Conservation (phyloP, 2,888 invertebrate genomes). For the Timema podura region DNA sequence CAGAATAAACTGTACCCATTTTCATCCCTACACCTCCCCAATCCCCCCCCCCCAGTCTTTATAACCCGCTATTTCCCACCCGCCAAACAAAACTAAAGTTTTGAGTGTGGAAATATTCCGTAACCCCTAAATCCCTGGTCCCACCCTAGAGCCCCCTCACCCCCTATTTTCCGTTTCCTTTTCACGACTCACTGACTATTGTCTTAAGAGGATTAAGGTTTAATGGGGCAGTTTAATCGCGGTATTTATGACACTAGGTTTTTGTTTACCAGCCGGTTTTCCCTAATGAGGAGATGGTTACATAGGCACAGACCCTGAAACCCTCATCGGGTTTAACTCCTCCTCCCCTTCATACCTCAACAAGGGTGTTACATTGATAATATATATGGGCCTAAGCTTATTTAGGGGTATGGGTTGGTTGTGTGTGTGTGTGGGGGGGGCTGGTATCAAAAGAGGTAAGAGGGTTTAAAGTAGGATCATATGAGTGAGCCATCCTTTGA, state of each 20-base stretch:
- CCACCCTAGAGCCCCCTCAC: not conserved
- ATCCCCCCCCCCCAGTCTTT: not conserved
- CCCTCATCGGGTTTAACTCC: not conserved
- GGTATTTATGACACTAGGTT: conserved; percentile 14
- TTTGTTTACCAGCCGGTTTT: not conserved
- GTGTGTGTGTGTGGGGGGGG: too few relatives aligned
- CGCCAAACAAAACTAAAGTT: not conserved
- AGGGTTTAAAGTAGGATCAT: too few relatives aligned
- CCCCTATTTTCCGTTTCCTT: not conserved
- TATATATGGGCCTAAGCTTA: too few relatives aligned
- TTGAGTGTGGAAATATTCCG: conserved; percentile 5
- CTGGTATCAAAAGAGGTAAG: too few relatives aligned
- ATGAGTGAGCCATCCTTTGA: too few relatives aligned
- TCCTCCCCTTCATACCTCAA: not conserved
- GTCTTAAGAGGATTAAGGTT: conserved; percentile 12
- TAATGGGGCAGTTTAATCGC: conserved; percentile 14
- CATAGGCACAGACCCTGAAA: not conserved
- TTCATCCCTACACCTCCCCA: not conserved
- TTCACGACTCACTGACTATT: not conserved
- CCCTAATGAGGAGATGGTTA: not conserved
- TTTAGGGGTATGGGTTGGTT: too few relatives aligned
- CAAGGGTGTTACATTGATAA: too few relatives aligned
- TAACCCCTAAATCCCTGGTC: too few relatives aligned
- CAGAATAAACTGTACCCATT: not conserved
- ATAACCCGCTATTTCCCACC: not conserved